Percentiles rank a stretch among this genome's conserved stretches.
phyloP scores from a whole-genome alignment of 2,797 vertebrate genomes.

The Philypnodon macrostomus region DNA sequence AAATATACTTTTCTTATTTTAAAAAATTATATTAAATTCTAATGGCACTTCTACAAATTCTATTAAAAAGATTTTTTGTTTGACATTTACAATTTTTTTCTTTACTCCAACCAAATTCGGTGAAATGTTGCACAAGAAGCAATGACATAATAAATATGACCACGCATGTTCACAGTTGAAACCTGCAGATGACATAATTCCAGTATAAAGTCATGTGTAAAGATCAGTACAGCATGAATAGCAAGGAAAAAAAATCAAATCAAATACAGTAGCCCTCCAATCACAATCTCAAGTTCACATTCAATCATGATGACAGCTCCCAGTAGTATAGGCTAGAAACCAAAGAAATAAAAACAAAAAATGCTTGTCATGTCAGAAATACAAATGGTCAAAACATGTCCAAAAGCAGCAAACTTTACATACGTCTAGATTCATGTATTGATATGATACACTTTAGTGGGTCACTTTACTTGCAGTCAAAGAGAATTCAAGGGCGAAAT shows the following conservation, averaged over 20 bases:
- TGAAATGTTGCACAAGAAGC: constrained; percentile 78
- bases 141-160: constrained; percentile 83
- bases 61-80: constrained; percentile 75
- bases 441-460: constrained; percentile 35
- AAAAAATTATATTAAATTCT: constrained; percentile 86
- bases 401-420: constrained; percentile 58
- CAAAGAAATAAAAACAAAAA: constrained; percentile 36
- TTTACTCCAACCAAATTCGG: constrained; percentile 67
- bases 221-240: constrained; percentile 71
- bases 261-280: constrained; percentile 54
- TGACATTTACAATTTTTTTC: constrained; percentile 68
- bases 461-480: constrained; percentile 30
- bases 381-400: constrained; percentile 43
- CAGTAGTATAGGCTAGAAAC: constrained; percentile 40
- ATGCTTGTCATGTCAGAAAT: constrained; percentile 51
- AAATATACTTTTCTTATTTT: constrained; percentile 83
- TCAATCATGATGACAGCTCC: constrained; percentile 64
- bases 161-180: constrained; percentile 84
- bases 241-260: constrained; percentile 11
- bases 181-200: constrained; percentile 78
- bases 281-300: constrained; percentile 69
- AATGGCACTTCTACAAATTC: constrained; percentile 87
- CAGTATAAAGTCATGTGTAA: constrained; percentile 66
- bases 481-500: constrained; percentile 34
- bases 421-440: constrained; percentile 41